Percentiles rank a stretch among this genome's conserved stretches.
Conservation (phyloP, 2,888 invertebrate species). For the Scaptomyza parva region DNA sequence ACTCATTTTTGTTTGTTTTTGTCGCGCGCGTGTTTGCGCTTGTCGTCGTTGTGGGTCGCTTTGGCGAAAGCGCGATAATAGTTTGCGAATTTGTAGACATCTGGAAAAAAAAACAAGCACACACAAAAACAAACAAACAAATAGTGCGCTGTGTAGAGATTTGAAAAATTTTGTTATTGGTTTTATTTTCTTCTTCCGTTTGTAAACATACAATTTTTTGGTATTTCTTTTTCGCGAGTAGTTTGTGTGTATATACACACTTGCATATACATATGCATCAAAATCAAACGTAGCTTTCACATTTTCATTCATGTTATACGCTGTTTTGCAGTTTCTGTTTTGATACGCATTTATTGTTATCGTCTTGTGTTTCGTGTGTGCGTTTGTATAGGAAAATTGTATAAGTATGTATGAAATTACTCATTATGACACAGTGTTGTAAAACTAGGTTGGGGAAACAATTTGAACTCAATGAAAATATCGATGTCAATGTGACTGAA, state of each 20-base stretch:
- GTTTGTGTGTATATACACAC: slow-evolving; percentile 18
- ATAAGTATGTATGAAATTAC: slow-evolving; percentile 1
- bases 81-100: slow-evolving; percentile 45
- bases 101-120: slow-evolving; percentile 14
- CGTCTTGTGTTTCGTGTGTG: slow-evolving; percentile 16
- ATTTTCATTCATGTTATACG: slow-evolving; percentile 65
- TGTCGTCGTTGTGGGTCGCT: slow-evolving; percentile 46
- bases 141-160: slow-evolving; percentile 36
- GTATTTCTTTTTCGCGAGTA: slow-evolving; percentile 44
- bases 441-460: slow-evolving; percentile 10
- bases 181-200: slow-evolving; percentile 47
- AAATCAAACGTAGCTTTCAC: slow-evolving; percentile 65
- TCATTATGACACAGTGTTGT: slow-evolving; percentile 40
- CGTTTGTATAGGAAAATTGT: not conserved
- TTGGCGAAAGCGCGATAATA: slow-evolving; percentile 64
- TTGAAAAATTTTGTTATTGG: slow-evolving; percentile 25
- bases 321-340: slow-evolving; percentile 53
- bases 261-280: slow-evolving; percentile 16
- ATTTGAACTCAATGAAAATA: not conserved
- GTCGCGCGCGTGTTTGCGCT: slow-evolving; percentile 75
- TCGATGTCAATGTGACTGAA: slow-evolving; percentile 3
- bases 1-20: slow-evolving; percentile 68
- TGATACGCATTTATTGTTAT: slow-evolving; percentile 55
- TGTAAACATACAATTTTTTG: slow-evolving; percentile 68
- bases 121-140: slow-evolving; percentile 5